phyloP scores from a whole-genome alignment of 2,888 invertebrate species.

The Esperia sulphurella region DNA sequence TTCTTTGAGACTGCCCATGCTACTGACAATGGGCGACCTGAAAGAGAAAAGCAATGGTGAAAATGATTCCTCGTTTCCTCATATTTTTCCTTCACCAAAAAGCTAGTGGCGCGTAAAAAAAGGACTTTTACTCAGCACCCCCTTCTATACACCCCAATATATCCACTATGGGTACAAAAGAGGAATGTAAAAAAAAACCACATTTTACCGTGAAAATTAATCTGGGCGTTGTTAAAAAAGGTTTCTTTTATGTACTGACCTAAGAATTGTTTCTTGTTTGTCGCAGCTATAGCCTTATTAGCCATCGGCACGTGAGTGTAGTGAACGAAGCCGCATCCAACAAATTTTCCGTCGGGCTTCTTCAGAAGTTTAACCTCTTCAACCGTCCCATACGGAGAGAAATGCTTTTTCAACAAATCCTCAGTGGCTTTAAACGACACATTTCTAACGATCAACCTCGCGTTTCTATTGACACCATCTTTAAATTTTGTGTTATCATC shows the following conservation, averaged over 20 bases:
- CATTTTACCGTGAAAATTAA: too few relatives aligned
- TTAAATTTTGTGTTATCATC: constrained; percentile 38
- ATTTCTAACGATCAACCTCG: constrained; percentile 83
- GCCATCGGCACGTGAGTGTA: constrained; percentile 88
- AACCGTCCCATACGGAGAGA: constrained; percentile 86
- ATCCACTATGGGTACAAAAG: too few relatives aligned
- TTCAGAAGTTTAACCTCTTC: constrained; percentile 87
- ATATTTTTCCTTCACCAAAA: too few relatives aligned
- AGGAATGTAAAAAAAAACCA: too few relatives aligned
- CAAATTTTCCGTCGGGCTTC: constrained; percentile 85
- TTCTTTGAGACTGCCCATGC: constrained; percentile 94
- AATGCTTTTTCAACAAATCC: constrained; percentile 83
- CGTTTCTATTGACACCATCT: constrained; percentile 59
- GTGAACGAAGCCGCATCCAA: constrained; percentile 95
- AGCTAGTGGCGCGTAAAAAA: too few relatives aligned
- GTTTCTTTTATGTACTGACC: too few relatives aligned
- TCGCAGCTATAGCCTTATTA: constrained; percentile 85
- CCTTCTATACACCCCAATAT: too few relatives aligned
- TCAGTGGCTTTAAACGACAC: constrained; percentile 86
- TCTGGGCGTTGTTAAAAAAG: too few relatives aligned
- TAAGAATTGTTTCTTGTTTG: constrained; percentile 83
- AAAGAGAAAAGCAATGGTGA: constrained; percentile 15
- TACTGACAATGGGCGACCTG: constrained; percentile 83
- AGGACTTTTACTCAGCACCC: too few relatives aligned
- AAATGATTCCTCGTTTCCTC: too few relatives aligned